These are phyloP conservation scores for Laothoe populi DNA, from an alignment of 2,888 invertebrate species.

Conservation along the genomic window DNA sequence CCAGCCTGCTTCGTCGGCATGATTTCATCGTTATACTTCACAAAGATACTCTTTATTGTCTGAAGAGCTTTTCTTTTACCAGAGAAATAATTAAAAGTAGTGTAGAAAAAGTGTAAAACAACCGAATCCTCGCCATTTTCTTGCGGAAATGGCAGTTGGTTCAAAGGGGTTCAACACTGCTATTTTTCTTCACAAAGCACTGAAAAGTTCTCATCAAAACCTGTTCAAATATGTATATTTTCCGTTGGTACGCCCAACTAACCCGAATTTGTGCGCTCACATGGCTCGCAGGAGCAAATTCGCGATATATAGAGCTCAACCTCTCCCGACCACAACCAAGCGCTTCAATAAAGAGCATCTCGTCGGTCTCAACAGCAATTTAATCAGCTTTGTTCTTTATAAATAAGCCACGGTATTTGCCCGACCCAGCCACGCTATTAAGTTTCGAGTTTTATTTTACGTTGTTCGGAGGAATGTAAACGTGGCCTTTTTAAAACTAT, in stretches of 20 bases:
- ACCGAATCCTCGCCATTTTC: slow-evolving; percentile 23
- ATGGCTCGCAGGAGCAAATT: slow-evolving; percentile 41
- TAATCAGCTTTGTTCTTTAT: slow-evolving; percentile 70
- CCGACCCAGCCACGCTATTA: slow-evolving; percentile 50
- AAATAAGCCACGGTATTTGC: slow-evolving; percentile 59
- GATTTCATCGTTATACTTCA: slow-evolving; percentile 26
- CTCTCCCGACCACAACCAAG: slow-evolving; percentile 46
- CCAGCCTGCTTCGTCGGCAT: too few relatives aligned
- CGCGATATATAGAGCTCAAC: slow-evolving; percentile 40
- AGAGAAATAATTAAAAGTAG: slow-evolving; percentile 32
- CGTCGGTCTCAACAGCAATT: slow-evolving; percentile 62
- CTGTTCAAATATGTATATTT: slow-evolving; percentile 45
- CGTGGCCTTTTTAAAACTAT: slow-evolving; percentile 40
- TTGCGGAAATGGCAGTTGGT: slow-evolving; percentile 7
- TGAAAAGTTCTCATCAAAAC: slow-evolving; percentile 35
- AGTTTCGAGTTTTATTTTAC: slow-evolving; percentile 47
- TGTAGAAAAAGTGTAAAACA: slow-evolving; percentile 18
- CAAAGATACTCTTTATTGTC: slow-evolving; percentile 18
- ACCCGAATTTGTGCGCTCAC: slow-evolving; percentile 41
- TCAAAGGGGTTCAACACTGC: slow-evolving; percentile 15
- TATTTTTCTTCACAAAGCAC: slow-evolving; percentile 22
- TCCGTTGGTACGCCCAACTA: slow-evolving; percentile 38
- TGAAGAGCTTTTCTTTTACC: slow-evolving; percentile 12
- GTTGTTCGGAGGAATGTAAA: slow-evolving; percentile 41
- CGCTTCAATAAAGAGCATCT: slow-evolving; percentile 57